Conservation (phyloP, 2,113 vertebrate species). For the Chrysochloris asiatica region DNA sequence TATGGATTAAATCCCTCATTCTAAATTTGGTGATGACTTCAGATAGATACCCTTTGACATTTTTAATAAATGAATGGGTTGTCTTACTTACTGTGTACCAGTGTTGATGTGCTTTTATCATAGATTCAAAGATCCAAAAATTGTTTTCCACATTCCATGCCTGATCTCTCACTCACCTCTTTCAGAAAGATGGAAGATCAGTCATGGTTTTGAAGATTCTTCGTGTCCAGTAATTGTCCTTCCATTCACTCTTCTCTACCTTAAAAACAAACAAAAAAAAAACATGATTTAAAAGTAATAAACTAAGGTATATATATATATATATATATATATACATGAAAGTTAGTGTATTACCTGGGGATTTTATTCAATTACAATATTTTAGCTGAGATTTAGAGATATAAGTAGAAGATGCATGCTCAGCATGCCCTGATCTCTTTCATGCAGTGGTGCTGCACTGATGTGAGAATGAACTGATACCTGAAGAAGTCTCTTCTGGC, state of each 20-base stretch:
- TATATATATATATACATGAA: no score
- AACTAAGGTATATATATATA: neutral
- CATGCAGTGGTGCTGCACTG: fast-evolving
- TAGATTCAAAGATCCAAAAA: neutral
- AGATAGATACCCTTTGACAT: neutral
- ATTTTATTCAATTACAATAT: neutral
- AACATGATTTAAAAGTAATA: neutral
- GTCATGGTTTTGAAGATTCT: neutral
- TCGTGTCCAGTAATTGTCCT: neutral
- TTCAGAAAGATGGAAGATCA: neutral
- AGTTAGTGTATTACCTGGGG: neutral
- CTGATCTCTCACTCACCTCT: neutral
- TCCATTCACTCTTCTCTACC: neutral
- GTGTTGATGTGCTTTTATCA: neutral
- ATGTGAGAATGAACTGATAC: neutral
- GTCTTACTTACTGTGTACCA: neutral
- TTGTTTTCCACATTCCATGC: neutral
- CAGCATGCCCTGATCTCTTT: neutral
- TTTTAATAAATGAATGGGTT: neutral
- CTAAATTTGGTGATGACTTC: constrained; percentile 9
- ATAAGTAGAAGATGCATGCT: neutral
- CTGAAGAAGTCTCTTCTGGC: neutral
- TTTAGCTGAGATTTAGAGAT: neutral
- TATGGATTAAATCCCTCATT: neutral
- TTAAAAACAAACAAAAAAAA: neutral